Percentiles rank a stretch among this genome's conserved stretches.
Conservation (phyloP, 2,888 invertebrate genomes). For the Tiphia femorata region DNA sequence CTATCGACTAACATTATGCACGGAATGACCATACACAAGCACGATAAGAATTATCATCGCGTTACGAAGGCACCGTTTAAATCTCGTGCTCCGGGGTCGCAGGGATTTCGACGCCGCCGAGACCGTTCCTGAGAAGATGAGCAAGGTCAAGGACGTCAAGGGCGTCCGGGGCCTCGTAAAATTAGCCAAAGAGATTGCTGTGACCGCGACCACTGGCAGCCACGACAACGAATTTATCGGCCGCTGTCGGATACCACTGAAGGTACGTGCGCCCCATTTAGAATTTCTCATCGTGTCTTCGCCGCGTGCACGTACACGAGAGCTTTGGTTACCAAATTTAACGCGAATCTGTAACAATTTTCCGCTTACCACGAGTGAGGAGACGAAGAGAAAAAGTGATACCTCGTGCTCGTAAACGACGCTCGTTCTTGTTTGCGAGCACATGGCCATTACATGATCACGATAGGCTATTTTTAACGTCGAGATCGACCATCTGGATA, state of each 20-base stretch:
- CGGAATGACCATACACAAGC: background rate
- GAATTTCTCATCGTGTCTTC: no score
- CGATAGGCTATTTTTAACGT: background rate
- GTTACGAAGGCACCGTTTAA: no score
- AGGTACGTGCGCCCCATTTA: no score
- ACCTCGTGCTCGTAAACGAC: no score
- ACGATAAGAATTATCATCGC: background rate
- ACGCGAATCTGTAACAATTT: no score
- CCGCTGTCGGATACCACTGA: conserved; percentile 85
- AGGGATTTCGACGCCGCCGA: conserved; percentile 94
- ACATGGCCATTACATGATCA: background rate
- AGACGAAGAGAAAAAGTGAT: no score
- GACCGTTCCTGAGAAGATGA: conserved; percentile 88
- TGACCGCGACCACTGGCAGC: conserved; percentile 94
- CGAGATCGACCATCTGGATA: conserved; percentile 8
- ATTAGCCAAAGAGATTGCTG: conserved; percentile 89
- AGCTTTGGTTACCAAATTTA: no score
- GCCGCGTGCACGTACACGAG: no score
- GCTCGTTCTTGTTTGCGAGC: background rate
- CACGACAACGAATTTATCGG: conserved; percentile 97
- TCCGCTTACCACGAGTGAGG: no score
- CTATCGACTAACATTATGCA: no score
- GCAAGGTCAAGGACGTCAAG: conserved; percentile 87
- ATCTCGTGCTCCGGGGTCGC: no score
- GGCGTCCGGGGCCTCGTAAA: conserved; percentile 87